Evolutionary conservation across 2,113 vertebrate genomes (phyloP), one percentile per base, ranked within the genome.

Genomic region (Phalacrocorax carbo): DNA sequence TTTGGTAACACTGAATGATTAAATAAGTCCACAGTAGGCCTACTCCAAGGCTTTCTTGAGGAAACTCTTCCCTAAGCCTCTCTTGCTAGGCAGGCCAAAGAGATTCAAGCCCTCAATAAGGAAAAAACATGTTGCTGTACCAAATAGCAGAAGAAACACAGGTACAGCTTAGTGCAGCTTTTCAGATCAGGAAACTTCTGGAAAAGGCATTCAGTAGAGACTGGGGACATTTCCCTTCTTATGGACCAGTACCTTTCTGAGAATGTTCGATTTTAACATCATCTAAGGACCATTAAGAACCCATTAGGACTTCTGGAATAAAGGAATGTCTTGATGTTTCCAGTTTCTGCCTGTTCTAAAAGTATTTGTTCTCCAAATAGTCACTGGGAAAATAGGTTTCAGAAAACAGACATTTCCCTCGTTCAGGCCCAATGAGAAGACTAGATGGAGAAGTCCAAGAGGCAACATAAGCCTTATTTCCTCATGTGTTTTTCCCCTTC

Each of bases 1-100:
- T 96, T 94, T 91, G 77, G 16, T 95, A 96, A 91, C 72, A 75
- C 32, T 60, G 81, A 91, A 79, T 68, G 55, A 96, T 79, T 86
- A 89, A 95, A 60, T 78, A 68, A 86, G 58, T 87, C 71, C 64
- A 73, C 40, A 91, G 81, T 48, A 93, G 65, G 75, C 16, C 29
- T 66, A 64, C 48, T 52, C 40, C 8, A 64, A 81, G 60, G 26
- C 75, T 91, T 92, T 60, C 42, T 34, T 40, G 46, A 92, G 46
- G 71, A 91, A 92, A 25, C 25, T 54, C 64, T 69, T 88, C 54
- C 44, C 66, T 80, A 76, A 2, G 3, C 48, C 48, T 86, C 44
- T 65, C 62, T 51, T 46, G 7, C 25, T 46, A 52, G 32, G 32
- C 52, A 91, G 61, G 57, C 38, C 73, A 78, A 75, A 61, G 26